Evolutionary conservation across 2,888 invertebrate species (phyloP), one percentile per base, ranked within the genome.

Genomic region (Lithophane ornitopus): DNA sequence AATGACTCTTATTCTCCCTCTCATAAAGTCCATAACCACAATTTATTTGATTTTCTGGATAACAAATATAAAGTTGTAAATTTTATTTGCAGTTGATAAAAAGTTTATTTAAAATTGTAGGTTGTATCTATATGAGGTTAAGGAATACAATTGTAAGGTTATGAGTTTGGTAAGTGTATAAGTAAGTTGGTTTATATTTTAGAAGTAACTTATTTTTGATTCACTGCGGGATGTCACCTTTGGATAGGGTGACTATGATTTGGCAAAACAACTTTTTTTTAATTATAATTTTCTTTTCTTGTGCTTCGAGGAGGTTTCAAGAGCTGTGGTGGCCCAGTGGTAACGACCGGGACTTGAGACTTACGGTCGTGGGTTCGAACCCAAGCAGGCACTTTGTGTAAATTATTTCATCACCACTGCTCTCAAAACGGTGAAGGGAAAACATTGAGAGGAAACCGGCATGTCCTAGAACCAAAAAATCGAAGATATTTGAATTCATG

Each of bases 181-280:
- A 22, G 49, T 72, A 80, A 73, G 19, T 82, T 80, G 56, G 85
- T 76, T 66, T 56, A 70, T 52, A 52, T 74, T 70, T 84, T 76
- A 61, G 75, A 66, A 46, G 76, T 76, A 72, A 87, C 80, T 85
- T 83, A 89, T 89, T 89, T 89, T 87, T 87, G 88, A 86, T 89
- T 86, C 72, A 71, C 85, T 12, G 74, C 89, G 87, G 89, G 89
- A 58, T 79, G 81, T 83, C 83, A 82, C 74, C 71, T 84, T 62
- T 39, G 11, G 62, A 7, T 66, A 76, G 70, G 84, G 76, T 74
- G 74, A 67, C 58, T 7, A 8, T 41, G 54, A n/a, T 49, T 69
- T 82, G 26, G 3, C 3, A n/a, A 61, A 46, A 8, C 22, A 26
- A 14, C 2, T 2, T 56, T 7, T 8, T 54, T 14, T 16, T 12